Evolutionary conservation across 1,140 invertebrate genomes (phyloP), one percentile per base, ranked within the genome.

Genomic region (Temnothorax longispinosus): DNA sequence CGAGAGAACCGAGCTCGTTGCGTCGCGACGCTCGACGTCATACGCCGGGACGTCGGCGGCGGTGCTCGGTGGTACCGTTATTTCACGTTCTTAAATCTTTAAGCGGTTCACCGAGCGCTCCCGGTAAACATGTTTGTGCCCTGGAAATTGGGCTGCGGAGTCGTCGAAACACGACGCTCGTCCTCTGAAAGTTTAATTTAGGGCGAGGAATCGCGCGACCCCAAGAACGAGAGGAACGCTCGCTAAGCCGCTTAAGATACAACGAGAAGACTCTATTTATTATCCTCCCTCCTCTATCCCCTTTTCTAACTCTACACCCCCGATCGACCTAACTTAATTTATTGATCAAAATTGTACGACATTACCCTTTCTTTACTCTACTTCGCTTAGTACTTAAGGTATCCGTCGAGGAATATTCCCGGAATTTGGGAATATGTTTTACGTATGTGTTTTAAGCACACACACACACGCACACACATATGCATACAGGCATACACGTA

Each of bases 371-470:
- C 64, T 56, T 74, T 81, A 64, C 84, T 84, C 50, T 62, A 82
- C 50, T 76, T 87, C 69, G 76, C 38, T 80, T 91, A 91, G 82
- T 62, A 74, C n/a, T 85, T 91, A 91, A 88, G 84, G 10, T 80
- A 85, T 75, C 35, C 82, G 75, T 78, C 77, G n/a, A 69, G 7
- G 62, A 67, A 91, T 92, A 90, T 92, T 93, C 90, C 85, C 87
- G 38, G 11, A n/a, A 75, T 21, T 52, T 77, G 88, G 92, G 93
- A 88, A 93, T 92, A 89, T 89, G 90, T 89, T 87, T 91, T 87
- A 87, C 87, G 93, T 93, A 93, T 89, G 92, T 92, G 92, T 93
- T 85, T 92, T 92, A 62, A 92, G 88, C 88, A 92, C 92, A 92
- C 88, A 77, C 65, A 80, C 54, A 85, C 72, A 27, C 1, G 72